Conservation (phyloP, 2,888 invertebrate genomes). For the Sacculina carcini region DNA sequence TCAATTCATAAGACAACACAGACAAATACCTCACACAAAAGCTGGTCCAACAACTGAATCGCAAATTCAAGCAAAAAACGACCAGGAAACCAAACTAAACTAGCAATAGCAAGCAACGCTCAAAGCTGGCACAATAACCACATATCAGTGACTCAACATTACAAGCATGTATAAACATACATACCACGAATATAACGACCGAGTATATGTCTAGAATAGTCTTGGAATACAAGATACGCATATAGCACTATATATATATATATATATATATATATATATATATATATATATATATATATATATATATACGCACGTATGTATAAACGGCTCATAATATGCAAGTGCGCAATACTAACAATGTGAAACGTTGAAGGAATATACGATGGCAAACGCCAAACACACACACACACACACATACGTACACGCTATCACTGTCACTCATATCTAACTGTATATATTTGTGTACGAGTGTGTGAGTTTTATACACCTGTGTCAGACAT, state of each 20-base stretch:
- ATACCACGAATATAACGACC: too few relatives aligned
- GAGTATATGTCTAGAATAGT: too few relatives aligned
- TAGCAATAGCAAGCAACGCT: constrained; percentile 3
- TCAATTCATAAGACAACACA: too few relatives aligned
- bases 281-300: neutral
- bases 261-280: neutral
- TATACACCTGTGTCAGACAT: too few relatives aligned
- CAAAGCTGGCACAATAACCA: constrained; percentile 5
- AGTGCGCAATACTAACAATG: neutral
- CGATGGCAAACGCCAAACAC: neutral
- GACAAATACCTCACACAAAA: too few relatives aligned
- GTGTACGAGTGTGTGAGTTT: neutral
- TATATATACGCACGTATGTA: neutral
- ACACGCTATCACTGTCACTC: neutral
- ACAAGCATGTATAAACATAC: too few relatives aligned
- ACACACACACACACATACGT: neutral
- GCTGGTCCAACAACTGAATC: too few relatives aligned
- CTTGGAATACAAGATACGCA: too few relatives aligned
- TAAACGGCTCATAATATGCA: neutral
- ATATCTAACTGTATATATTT: neutral
- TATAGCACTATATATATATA: neutral
- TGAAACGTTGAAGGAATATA: neutral
- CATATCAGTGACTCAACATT: neutral
- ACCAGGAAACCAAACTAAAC: too few relatives aligned
- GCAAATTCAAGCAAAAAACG: too few relatives aligned